Conservation (phyloP, 2,113 vertebrate genomes). For the Oxygymnocypris stewartii region DNA sequence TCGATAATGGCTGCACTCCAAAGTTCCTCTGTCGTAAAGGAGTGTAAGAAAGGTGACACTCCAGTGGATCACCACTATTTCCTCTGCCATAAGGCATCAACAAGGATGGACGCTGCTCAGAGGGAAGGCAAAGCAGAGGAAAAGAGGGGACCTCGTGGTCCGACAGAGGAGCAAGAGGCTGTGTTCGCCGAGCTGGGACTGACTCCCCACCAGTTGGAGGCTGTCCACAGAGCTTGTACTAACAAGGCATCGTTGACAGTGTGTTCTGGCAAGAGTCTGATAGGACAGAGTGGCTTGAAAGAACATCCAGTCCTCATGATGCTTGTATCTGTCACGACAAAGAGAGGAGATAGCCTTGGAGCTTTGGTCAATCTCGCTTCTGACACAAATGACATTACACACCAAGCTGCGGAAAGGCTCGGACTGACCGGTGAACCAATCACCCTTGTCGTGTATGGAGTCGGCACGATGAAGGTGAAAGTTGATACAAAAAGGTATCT, state of each 20-base stretch:
- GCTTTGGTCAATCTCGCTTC: not conserved
- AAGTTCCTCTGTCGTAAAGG: not conserved
- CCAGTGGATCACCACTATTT: not conserved
- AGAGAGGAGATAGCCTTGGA: slow-evolving; percentile 4
- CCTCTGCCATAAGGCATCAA: not conserved
- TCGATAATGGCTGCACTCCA: not conserved
- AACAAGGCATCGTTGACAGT: not conserved
- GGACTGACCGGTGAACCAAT: not conserved
- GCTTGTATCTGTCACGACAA: not conserved
- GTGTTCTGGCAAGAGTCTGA: not conserved
- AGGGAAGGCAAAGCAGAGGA: slow-evolving; percentile 2
- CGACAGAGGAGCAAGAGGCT: slow-evolving; percentile 3
- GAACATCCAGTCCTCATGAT: not conserved
- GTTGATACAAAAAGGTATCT: too few relatives aligned
- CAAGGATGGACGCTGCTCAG: not conserved
- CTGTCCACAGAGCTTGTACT: not conserved
- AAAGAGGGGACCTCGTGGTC: not conserved
- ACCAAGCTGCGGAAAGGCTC: not conserved
- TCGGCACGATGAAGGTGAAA: not conserved
- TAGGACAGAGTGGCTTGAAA: slow-evolving; percentile 6
- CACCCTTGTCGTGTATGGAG: not conserved
- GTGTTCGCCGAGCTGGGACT: not conserved
- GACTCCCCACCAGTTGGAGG: slow-evolving; percentile 7
- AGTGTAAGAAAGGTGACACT: not conserved
- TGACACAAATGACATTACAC: not conserved